phyloP scores from a whole-genome alignment of 2,797 vertebrate species.

The Pachyuromys duprasi region DNA sequence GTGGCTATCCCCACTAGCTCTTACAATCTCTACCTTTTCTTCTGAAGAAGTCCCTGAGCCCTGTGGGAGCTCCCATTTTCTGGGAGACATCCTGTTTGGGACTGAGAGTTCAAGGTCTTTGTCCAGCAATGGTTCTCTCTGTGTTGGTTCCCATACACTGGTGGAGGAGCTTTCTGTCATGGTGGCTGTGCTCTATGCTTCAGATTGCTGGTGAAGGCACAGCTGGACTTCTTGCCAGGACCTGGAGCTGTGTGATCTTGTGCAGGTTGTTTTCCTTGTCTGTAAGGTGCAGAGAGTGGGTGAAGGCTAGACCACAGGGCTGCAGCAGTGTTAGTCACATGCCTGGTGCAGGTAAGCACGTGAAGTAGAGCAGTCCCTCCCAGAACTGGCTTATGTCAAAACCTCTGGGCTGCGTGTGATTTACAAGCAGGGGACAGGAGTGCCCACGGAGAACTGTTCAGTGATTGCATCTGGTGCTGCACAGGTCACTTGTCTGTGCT shows the following conservation, averaged over 20 bases:
- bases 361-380: not conserved
- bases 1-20: not conserved
- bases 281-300: not conserved
- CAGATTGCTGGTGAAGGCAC: not conserved
- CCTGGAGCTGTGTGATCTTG: not conserved
- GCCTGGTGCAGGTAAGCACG: not conserved
- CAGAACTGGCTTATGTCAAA: not conserved
- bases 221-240: not conserved
- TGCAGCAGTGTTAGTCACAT: not conserved
- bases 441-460: not conserved
- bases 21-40: not conserved
- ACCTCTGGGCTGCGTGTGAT: not conserved
- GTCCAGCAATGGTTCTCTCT: not conserved
- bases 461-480: not conserved
- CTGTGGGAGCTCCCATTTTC: not conserved
- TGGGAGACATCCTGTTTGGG: not conserved
- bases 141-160: too few relatives aligned
- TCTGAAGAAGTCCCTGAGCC: not conserved
- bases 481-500: not conserved
- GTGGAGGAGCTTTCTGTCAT: not conserved
- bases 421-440: not conserved
- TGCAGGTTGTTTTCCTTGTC: conserved; percentile 6
- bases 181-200: not conserved
- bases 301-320: not conserved
- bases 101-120: not conserved